Conservation (phyloP, 2,888 invertebrate genomes). For the Iphiclides podalirius region DNA sequence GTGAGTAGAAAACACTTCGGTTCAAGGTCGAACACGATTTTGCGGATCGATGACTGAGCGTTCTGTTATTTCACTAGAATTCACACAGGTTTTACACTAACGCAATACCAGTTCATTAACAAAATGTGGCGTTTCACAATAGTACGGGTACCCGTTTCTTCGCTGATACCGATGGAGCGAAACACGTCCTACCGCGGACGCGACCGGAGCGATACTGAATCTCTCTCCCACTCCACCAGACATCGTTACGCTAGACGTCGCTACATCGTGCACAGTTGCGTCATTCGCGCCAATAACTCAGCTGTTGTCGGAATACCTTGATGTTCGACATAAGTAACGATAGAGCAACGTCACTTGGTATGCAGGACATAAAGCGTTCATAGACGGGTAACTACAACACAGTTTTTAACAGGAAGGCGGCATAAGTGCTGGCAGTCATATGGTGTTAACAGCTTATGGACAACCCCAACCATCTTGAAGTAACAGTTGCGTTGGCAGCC, state of each 20-base stretch:
- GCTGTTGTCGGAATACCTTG: conserved; percentile 7
- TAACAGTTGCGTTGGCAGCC: too few relatives aligned
- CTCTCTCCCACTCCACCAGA: conserved; percentile 14
- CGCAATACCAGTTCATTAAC: not conserved
- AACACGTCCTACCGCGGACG: not conserved
- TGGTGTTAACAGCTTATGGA: too few relatives aligned
- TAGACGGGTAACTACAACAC: too few relatives aligned
- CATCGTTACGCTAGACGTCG: conserved; percentile 18
- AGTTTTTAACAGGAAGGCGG: too few relatives aligned
- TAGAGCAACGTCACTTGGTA: not conserved
- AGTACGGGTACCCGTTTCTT: conserved; percentile 4
- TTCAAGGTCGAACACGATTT: too few relatives aligned
- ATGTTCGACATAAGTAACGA: conserved; percentile 3
- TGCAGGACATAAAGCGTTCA: too few relatives aligned
- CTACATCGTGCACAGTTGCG: conserved; percentile 16
- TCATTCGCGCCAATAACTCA: conserved; percentile 15
- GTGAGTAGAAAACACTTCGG: not conserved
- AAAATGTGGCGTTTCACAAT: conserved; percentile 1
- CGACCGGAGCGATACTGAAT: conserved; percentile 13
- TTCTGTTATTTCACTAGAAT: too few relatives aligned
- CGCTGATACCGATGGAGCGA: too few relatives aligned
- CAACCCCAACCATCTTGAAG: too few relatives aligned
- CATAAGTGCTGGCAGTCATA: too few relatives aligned
- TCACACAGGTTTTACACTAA: not conserved
- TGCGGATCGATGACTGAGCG: too few relatives aligned